A percentile compares a stretch with the other conserved stretches of the same genome.
Evolutionary conservation across 2,797 vertebrate species (phyloP).

Genomic region (Melanotaenia trifasciata): DNA sequence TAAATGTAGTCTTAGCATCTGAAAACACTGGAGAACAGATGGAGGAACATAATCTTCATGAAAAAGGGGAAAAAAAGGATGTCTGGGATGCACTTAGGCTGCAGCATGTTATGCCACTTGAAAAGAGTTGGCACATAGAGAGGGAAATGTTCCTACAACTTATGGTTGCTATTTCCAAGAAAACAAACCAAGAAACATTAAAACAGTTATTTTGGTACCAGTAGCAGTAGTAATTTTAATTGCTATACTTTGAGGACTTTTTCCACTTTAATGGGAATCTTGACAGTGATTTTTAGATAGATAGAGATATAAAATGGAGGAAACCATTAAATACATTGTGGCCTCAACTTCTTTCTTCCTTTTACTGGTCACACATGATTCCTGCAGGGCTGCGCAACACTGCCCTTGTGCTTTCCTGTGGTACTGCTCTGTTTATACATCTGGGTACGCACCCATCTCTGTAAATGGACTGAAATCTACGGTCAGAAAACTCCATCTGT

Average conservation of each 20-base stretch:
- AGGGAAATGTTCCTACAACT: neutral
- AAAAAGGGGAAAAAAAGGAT: neutral
- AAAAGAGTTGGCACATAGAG: constrained; percentile 20
- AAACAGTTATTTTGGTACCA: neutral
- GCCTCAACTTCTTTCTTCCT: no score
- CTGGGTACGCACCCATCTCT: no score
- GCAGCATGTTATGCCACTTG: constrained; percentile 10
- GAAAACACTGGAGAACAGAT: constrained; percentile 26
- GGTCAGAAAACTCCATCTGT: no score
- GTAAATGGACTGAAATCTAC: no score
- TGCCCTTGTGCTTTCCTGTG: no score
- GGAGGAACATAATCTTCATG: constrained; percentile 6
- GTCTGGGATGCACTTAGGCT: constrained; percentile 4
- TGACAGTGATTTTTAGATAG: neutral
- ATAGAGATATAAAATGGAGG: no score
- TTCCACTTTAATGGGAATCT: neutral
- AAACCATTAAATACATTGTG: no score
- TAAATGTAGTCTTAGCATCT: constrained; percentile 13
- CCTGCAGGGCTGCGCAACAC: no score
- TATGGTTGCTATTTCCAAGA: neutral
- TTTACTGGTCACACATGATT: no score
- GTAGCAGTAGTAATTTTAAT: neutral
- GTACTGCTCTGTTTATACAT: no score
- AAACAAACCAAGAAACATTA: neutral
- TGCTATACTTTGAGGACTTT: neutral